Base-by-base conservation (phyloP, 1,140 invertebrate genomes). In the Lepidurus apus region DNA sequence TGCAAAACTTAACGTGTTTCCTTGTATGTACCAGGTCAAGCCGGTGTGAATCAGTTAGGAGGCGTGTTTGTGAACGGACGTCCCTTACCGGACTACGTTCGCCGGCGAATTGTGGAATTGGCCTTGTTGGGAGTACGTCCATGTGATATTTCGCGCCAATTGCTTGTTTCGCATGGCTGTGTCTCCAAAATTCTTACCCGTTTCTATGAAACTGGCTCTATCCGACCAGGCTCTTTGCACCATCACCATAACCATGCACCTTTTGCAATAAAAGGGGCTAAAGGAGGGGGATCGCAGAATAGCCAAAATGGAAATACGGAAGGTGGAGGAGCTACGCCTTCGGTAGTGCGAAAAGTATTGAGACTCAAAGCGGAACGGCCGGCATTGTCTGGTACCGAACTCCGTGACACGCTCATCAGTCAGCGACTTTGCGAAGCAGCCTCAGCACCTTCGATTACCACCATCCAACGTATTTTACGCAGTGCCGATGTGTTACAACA, bases 131-230 rank as follows among this genome's bases (percentile, higher is more conserved):
- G 88, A 11, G 95, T 98, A 0, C 87, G 96, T 77, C 96, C 96
- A 10, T 98, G 96, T 85, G 96, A 98, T 86, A 98, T 98, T 84
- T 97, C 95, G 6, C 86, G 96, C 74, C 95, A 97, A 84, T 88
- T 98, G 42, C 88, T 97, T 11, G 97, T 99, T 8, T 98, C 95
- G 0, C 96, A 98, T 84, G 97, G 97, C 80, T 89, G 93, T 83
- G 95, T 97, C n/a, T 97, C 95, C 11, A 98, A 98, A 88, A 98
- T 98, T 80, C 88, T 99, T 11, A 98, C 96, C 4, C 89, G 97
- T 79, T 99, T 97, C 87, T 98, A 97, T 83, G 94, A 97, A 86
- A 97, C 95, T 8, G 95, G 94, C 1, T 95, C 93, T 74, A 96
- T 97, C 77, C 88, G 94, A 82, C 95, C 95, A 1, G 95, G 94